Base-by-base conservation (phyloP, 2,888 invertebrate species). In the Acleris laterana region DNA sequence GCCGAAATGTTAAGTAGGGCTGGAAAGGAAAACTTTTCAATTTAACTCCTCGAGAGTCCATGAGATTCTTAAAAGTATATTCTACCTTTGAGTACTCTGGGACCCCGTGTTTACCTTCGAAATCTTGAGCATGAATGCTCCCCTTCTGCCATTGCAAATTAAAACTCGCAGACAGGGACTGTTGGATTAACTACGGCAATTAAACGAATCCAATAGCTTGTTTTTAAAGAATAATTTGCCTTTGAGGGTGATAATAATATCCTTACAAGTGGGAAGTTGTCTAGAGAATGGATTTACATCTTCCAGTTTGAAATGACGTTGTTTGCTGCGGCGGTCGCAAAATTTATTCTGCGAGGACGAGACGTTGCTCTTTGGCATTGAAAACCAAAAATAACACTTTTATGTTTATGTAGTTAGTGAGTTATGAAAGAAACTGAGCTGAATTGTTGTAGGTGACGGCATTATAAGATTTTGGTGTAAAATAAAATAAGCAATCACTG, bases 11-110 rank as follows among this genome's bases (percentile, higher is more conserved):
- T 48, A 62, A 61, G 65, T 61, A 65, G 44, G 55, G 20, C 28
- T 50, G 56, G 55, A 61, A 61, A 50, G 44, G 55, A 38, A 61
- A 65, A 61, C 60, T 65, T 65, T 60, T 65, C 65, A 65, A 65
- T 65, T 56, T 65, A 50, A 65, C 65, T 55, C 65, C 58, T 53
- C 65, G 65, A 44, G 50, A 28, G 52, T 65, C 60, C 55, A 55
- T 32, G 55, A 65, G 55, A 51, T 56, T 65, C 65, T 50, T 61
- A 50, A 56, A 65, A 65, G 56, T 60, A 57, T 56, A 55, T 60
- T 56, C 65, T 55, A 16, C 32, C 52, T 50, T 56, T 13, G 65
- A 65, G 60, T 60, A 60, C 60, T 55, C 46, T 28, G 17, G 11
- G 32, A 25, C 17, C 59, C 50, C 50, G 48, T 65, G 55, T 65